Evolutionary conservation across 2,113 vertebrate species (phyloP).

Genomic region (Pollimyrus isidori): DNA sequence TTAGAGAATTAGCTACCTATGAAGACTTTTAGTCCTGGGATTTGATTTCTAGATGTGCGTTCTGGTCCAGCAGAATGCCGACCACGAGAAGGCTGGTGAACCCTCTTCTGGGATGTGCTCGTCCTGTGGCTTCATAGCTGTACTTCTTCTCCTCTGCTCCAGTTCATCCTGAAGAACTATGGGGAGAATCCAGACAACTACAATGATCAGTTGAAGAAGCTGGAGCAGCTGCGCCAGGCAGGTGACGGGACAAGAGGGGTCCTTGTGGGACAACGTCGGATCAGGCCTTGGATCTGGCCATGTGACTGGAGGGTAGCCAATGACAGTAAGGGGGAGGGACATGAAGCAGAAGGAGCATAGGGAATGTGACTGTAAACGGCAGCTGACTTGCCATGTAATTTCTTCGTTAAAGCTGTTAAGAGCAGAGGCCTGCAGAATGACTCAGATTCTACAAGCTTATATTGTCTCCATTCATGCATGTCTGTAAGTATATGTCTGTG

Average conservation of each 20-base stretch:
- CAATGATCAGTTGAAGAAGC: constrained; percentile 90
- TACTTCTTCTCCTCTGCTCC: not conserved
- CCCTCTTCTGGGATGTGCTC: not conserved
- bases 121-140: not conserved
- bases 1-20: not conserved
- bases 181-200: constrained; percentile 94
- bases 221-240: constrained; percentile 87
- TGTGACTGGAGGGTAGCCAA: not conserved
- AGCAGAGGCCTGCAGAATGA: not conserved
- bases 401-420: not conserved
- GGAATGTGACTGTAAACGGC: not conserved
- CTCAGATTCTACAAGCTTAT: not conserved
- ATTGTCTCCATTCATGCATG: not conserved
- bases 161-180: constrained; percentile 95
- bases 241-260: constrained; percentile 16
- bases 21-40: not conserved
- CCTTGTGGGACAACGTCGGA: not conserved
- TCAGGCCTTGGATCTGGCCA: not conserved
- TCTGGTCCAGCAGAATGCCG: not conserved
- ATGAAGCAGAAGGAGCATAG: not conserved
- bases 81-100: not conserved
- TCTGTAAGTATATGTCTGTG: not conserved
- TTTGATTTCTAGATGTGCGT: not conserved
- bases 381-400: not conserved
- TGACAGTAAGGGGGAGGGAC: not conserved